Conservation (phyloP, 1,140 invertebrate genomes). For the Doryteuthis pealeii region DNA sequence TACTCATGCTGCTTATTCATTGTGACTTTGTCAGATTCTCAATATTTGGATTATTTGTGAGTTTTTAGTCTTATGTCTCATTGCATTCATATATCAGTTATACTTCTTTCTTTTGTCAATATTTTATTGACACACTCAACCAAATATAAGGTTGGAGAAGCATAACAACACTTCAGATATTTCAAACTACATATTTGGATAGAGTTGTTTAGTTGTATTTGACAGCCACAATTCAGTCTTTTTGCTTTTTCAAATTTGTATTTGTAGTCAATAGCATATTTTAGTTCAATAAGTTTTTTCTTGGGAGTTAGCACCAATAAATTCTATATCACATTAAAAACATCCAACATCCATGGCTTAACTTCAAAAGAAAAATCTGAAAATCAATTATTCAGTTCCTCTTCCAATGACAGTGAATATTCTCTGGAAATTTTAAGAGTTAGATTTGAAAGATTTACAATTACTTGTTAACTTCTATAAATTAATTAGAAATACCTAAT, state of each 20-base stretch:
- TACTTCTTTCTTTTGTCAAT: too few species aligned
- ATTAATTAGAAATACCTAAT: neutral
- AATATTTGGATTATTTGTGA: too few species aligned
- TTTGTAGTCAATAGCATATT: neutral
- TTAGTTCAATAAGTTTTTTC: conserved; percentile 2
- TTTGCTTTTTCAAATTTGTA: neutral
- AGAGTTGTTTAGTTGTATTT: neutral
- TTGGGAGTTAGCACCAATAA: neutral
- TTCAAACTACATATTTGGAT: neutral
- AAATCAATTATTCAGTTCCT: neutral
- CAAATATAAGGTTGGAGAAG: neutral
- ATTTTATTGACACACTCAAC: neutral
- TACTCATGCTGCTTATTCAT: too few species aligned
- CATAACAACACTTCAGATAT: neutral
- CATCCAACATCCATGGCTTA: neutral
- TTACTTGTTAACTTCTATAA: neutral
- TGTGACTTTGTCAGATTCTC: too few species aligned
- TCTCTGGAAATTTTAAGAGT: neutral
- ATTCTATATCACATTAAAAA: neutral
- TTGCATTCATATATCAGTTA: too few species aligned
- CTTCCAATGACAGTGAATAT: neutral
- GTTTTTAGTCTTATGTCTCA: too few species aligned
- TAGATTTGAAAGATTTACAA: neutral
- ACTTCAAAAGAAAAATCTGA: neutral
- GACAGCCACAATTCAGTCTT: neutral